Percentiles rank a stretch among this genome's conserved stretches.
These are phyloP conservation scores for Aethes cnicana DNA, from an alignment of 2,888 invertebrate species.

Conservation along the genomic window DNA sequence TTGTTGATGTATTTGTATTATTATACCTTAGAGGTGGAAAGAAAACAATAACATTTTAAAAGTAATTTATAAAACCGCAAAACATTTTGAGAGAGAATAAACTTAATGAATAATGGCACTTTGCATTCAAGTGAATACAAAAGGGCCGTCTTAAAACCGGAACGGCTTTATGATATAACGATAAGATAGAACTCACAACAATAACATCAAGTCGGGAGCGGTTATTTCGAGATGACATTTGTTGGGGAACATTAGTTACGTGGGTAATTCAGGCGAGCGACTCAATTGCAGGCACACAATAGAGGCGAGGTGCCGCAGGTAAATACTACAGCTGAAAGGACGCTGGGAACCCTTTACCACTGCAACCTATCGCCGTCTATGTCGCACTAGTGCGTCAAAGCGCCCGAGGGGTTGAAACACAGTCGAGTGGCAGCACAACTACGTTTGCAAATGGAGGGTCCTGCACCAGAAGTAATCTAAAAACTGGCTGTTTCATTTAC, in stretches of 20 bases:
- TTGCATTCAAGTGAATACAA: slow-evolving; percentile 52
- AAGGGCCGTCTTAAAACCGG: slow-evolving; percentile 49
- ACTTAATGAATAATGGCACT: slow-evolving; percentile 44
- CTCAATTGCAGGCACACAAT: slow-evolving; percentile 68
- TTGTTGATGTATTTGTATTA: background rate
- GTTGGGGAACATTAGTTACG: slow-evolving; percentile 58
- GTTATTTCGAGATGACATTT: slow-evolving; percentile 63
- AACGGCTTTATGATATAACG: slow-evolving; percentile 52
- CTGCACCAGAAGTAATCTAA: slow-evolving; percentile 1
- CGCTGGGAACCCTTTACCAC: slow-evolving; percentile 9
- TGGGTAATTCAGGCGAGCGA: slow-evolving; percentile 49
- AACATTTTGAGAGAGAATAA: slow-evolving; percentile 35
- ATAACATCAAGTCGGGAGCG: slow-evolving; percentile 58
- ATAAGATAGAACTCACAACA: slow-evolving; percentile 59
- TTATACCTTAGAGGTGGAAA: background rate
- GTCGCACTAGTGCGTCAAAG: slow-evolving; percentile 21
- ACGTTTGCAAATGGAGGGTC: slow-evolving; percentile 24
- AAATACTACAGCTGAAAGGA: slow-evolving; percentile 21
- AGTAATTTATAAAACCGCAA: background rate
- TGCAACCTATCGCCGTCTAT: slow-evolving; percentile 15
- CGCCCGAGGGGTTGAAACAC: slow-evolving; percentile 15
- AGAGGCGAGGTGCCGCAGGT: slow-evolving; percentile 35
- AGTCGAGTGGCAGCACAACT: slow-evolving; percentile 24
- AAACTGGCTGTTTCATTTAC: background rate
- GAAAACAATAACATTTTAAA: background rate